Evolutionary conservation across 1,140 invertebrate species (phyloP).

Genomic region (Oreohelix idahoensis): DNA sequence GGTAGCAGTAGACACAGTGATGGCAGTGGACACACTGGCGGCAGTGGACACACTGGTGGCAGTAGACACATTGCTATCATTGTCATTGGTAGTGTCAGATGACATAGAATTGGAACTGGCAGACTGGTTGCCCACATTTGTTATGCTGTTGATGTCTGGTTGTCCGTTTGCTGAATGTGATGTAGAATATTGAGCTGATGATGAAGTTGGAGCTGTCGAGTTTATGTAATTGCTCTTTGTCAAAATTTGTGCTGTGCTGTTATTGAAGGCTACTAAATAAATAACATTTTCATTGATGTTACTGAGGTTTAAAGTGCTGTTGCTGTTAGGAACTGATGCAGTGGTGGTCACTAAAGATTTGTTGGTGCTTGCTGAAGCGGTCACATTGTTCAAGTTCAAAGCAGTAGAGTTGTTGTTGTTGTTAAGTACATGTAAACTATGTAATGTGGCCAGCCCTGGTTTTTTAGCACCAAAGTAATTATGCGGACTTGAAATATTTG

Average conservation of each 20-base stretch:
- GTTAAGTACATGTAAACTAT: constrained; percentile 16
- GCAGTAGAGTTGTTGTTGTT: background rate
- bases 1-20: background rate
- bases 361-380: background rate
- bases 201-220: constrained; percentile 72
- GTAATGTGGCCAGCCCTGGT: background rate
- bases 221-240: background rate
- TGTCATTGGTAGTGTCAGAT: background rate
- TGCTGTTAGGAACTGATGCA: background rate
- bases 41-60: background rate
- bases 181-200: background rate
- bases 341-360: background rate
- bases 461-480: background rate
- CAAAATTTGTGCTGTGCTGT: background rate
- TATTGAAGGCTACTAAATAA: background rate
- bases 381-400: background rate
- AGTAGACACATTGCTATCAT: background rate
- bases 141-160: constrained; percentile 63
- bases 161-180: constrained; percentile 34
- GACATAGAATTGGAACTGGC: background rate
- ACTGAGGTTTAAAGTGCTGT: background rate
- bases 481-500: background rate
- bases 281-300: background rate
- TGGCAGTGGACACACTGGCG: background rate
- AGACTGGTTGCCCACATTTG: background rate